Evolutionary conservation across 2,888 invertebrate species (phyloP).

Genomic region (Hirtodrosophila histrioides): DNA sequence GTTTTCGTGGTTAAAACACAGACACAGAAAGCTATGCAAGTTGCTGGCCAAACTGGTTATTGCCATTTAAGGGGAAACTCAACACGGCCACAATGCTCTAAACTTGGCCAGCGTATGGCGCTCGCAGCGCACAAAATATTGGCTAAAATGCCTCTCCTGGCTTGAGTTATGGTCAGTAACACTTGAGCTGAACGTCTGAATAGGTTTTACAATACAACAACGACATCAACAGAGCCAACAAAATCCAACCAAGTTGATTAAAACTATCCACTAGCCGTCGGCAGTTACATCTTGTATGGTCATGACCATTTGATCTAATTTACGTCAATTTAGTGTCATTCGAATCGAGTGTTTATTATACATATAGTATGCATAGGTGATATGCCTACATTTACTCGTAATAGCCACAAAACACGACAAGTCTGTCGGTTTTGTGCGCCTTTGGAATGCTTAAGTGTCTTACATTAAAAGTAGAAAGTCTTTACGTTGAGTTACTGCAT

Average conservation of each 20-base stretch:
- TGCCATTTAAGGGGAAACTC: conserved; percentile 56
- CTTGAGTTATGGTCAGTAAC: conserved; percentile 77
- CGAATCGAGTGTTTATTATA: conserved; percentile 73
- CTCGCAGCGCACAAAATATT: conserved; percentile 49
- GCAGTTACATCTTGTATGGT: conserved; percentile 52
- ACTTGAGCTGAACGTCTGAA: conserved; percentile 69
- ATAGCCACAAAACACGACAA: no score
- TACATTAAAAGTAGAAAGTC: no score
- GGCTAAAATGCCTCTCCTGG: conserved; percentile 65
- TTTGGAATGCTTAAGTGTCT: conserved; percentile 3
- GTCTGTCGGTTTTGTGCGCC: conserved; percentile 6
- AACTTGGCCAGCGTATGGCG: conserved; percentile 56
- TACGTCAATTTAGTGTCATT: conserved; percentile 77
- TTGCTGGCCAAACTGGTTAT: conserved; percentile 65
- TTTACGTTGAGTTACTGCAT: no score
- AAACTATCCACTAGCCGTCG: conserved; percentile 55
- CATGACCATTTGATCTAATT: conserved; percentile 69
- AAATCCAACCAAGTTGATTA: not conserved
- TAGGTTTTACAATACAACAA: conserved; percentile 68
- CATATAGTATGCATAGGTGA: conserved; percentile 1
- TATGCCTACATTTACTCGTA: no score
- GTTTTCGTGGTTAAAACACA: conserved; percentile 58
- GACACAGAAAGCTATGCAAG: conserved; percentile 1
- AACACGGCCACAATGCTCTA: conserved; percentile 56
- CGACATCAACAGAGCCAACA: conserved; percentile 14